These are phyloP conservation scores for Falcaria lacertinaria DNA, from an alignment of 2,888 invertebrate species.

Conservation along the genomic window DNA sequence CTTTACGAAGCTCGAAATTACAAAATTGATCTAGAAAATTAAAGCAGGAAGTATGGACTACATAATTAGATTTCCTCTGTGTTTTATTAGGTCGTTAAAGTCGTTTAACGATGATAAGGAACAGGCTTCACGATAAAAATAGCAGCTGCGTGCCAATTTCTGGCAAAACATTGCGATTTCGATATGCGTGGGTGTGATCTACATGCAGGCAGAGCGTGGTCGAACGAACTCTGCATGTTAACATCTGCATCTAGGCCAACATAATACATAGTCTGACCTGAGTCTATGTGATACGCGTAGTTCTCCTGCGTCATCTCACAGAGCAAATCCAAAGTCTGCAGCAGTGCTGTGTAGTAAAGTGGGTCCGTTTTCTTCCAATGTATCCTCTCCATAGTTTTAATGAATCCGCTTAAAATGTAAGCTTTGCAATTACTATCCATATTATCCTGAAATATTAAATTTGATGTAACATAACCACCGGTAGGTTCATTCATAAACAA, in stretches of 20 bases:
- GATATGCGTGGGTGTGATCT: background rate
- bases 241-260: background rate
- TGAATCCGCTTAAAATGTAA: slow-evolving; percentile 87
- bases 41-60: background rate
- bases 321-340: slow-evolving; percentile 88
- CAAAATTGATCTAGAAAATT: too few species aligned
- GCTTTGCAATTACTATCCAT: slow-evolving; percentile 91
- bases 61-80: background rate
- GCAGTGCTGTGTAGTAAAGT: slow-evolving; percentile 83
- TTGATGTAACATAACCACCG: background rate
- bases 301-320: slow-evolving; percentile 88
- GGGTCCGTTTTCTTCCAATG: slow-evolving; percentile 85
- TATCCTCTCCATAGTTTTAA: slow-evolving; percentile 89
- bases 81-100: background rate
- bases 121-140: slow-evolving; percentile 4
- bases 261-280: slow-evolving; percentile 71
- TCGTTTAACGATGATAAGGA: background rate
- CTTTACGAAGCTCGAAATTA: too few species aligned
- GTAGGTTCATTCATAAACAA: background rate
- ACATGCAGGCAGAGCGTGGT: background rate
- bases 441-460: slow-evolving; percentile 83
- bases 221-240: background rate
- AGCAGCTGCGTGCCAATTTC: background rate
- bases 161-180: background rate
- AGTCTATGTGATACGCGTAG: slow-evolving; percentile 92